These are phyloP conservation scores for Heloderma charlesbogerti DNA, from an alignment of 2,113 vertebrate genomes.

Conservation along the genomic window DNA sequence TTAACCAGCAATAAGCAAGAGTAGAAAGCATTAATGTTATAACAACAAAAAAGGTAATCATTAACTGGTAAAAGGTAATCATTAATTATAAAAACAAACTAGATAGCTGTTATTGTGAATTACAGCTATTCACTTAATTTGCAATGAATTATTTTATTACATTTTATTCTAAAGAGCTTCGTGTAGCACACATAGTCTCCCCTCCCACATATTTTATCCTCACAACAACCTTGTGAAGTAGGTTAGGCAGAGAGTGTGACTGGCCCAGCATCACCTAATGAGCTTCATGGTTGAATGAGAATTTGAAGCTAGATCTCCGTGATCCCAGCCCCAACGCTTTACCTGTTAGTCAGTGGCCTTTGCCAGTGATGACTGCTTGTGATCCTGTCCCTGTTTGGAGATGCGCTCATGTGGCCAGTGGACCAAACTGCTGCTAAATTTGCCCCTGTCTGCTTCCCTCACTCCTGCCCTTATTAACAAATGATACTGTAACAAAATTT, in stretches of 20 bases:
- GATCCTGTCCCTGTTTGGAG: neutral
- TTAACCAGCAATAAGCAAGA: neutral
- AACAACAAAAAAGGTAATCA: neutral
- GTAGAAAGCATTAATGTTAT: neutral
- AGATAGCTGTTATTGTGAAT: neutral
- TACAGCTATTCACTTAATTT: neutral
- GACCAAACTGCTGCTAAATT: neutral
- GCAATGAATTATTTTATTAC: neutral
- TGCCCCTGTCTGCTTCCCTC: neutral
- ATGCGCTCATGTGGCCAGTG: too few species aligned
- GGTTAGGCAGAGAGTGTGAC: neutral
- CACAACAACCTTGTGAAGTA: neutral
- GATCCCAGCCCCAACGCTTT: neutral
- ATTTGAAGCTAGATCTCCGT: neutral
- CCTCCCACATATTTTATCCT: neutral
- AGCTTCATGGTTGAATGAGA: neutral
- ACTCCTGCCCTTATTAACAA: neutral
- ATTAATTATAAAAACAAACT: neutral
- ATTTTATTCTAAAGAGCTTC: neutral
- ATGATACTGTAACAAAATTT: neutral
- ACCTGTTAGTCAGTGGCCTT: neutral
- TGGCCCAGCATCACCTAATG: neutral
- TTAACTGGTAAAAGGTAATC: neutral
- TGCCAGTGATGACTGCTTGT: neutral
- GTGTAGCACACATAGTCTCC: neutral